phyloP scores from a whole-genome alignment of 2,888 invertebrate species.

The Pediacus dermestoides region DNA sequence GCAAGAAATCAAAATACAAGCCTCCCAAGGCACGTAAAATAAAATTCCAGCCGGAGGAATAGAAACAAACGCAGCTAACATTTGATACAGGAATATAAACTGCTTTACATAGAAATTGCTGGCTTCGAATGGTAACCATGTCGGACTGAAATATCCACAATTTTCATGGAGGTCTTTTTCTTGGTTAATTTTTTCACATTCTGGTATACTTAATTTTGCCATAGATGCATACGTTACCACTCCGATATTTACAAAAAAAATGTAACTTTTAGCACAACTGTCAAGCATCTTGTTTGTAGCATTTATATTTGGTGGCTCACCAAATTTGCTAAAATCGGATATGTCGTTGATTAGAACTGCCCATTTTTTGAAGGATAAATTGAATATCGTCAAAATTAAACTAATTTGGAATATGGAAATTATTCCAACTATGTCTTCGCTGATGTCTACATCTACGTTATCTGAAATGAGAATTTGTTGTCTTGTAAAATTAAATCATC shows the following conservation, averaged over 20 bases:
- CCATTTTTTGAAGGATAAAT: background rate
- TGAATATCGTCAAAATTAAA: background rate
- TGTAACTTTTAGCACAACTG: background rate
- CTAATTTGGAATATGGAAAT: background rate
- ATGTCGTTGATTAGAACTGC: background rate
- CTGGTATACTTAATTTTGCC: background rate
- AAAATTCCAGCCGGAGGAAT: background rate
- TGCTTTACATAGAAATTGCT: background rate
- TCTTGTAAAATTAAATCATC: too few species aligned
- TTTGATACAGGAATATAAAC: background rate
- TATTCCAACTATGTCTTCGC: background rate
- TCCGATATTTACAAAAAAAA: background rate
- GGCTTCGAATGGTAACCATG: background rate
- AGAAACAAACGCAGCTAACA: background rate
- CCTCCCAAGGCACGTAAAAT: background rate
- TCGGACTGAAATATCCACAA: background rate
- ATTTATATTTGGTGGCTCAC: background rate
- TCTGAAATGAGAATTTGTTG: too few species aligned
- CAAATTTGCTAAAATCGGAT: background rate
- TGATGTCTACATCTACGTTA: constrained; percentile 1
- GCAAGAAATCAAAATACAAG: background rate
- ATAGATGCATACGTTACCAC: background rate
- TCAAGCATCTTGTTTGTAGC: background rate
- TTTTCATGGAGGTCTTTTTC: background rate
- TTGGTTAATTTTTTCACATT: constrained; percentile 2